Conservation (phyloP, 2,797 vertebrate genomes). For the Melanotaenia trifasciata region DNA sequence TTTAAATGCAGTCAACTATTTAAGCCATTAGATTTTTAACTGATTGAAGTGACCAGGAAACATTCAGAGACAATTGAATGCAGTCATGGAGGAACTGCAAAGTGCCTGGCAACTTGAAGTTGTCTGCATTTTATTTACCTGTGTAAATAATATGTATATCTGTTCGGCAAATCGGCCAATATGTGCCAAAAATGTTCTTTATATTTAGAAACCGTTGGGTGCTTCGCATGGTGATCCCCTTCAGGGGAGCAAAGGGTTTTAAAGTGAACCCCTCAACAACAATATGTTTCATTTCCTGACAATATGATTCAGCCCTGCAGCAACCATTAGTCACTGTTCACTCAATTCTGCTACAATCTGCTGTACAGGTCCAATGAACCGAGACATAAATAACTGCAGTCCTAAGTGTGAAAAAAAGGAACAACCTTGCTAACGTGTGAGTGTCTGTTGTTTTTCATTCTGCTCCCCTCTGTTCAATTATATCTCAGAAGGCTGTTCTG, state of each 20-base stretch:
- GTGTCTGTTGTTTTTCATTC: constrained; percentile 49
- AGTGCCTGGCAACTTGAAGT: constrained; percentile 14
- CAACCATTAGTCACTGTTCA: constrained; percentile 75
- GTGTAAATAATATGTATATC: neutral
- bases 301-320: constrained; percentile 71
- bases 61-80: neutral
- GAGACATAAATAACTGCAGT: constrained; percentile 69
- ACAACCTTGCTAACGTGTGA: constrained; percentile 34
- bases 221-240: constrained; percentile 32
- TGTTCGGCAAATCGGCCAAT: neutral
- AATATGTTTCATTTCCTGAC: constrained; percentile 70
- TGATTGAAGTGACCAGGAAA: constrained; percentile 1
- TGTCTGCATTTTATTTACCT: constrained; percentile 2
- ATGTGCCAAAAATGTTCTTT: neutral
- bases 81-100: neutral
- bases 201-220: constrained; percentile 28
- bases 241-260: constrained; percentile 46
- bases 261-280: constrained; percentile 67
- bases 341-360: constrained; percentile 56
- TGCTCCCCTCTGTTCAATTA: constrained; percentile 40
- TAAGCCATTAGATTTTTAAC: too few relatives aligned
- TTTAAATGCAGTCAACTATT: too few relatives aligned
- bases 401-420: constrained; percentile 19
- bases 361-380: constrained; percentile 55
- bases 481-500: constrained; percentile 25